Conservation (phyloP, 2,113 vertebrate genomes). For the Litocranius walleri region DNA sequence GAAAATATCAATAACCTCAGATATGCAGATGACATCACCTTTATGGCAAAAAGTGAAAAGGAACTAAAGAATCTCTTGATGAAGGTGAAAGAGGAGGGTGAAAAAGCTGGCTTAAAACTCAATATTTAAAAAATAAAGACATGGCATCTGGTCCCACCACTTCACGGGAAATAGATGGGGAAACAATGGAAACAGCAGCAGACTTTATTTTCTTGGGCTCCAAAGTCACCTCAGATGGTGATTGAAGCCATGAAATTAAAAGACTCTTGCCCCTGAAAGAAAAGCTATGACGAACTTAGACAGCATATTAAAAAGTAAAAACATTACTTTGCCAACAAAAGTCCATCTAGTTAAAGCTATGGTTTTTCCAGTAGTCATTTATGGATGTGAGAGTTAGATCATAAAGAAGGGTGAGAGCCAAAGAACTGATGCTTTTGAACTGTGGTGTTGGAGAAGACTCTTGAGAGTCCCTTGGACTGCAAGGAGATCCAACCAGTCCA, state of each 20-base stretch:
- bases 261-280: not conserved
- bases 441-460: not conserved
- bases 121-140: not conserved
- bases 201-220: not conserved
- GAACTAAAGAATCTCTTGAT: not conserved
- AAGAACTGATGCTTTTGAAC: not conserved
- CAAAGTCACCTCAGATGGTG: not conserved
- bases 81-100: not conserved
- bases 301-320: not conserved
- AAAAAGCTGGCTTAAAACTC: not conserved
- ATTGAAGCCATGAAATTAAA: not conserved
- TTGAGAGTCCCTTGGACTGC: not conserved
- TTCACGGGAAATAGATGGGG: not conserved
- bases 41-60: not conserved
- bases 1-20: not conserved
- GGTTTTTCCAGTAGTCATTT: not conserved
- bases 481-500: not conserved
- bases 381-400: not conserved
- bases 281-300: not conserved
- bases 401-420: not conserved
- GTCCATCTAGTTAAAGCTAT: not conserved
- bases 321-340: not conserved
- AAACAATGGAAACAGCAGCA: not conserved
- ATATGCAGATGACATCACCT: not conserved
- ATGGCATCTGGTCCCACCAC: not conserved